These are phyloP conservation scores for Adineta ricciae DNA, from an alignment of 2,888 invertebrate species.

Conservation along the genomic window DNA sequence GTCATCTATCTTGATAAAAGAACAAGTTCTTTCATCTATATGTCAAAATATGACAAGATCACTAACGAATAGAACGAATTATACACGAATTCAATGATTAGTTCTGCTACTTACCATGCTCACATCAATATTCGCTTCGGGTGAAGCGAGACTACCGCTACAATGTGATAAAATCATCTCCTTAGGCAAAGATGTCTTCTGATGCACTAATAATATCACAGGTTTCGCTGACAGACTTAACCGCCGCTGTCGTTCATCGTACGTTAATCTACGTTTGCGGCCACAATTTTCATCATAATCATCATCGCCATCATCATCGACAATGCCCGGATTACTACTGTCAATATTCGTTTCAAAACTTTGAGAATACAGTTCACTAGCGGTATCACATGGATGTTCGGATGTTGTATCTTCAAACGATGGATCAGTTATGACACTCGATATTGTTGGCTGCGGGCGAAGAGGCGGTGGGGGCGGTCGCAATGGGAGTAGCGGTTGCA, in stretches of 20 bases:
- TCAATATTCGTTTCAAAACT: constrained; percentile 8
- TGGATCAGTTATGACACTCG: neutral
- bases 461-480: neutral
- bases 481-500: neutral
- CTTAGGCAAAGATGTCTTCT: neutral
- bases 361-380: constrained; percentile 9
- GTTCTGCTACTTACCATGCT: neutral
- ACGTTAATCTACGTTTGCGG: neutral
- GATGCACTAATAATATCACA: neutral
- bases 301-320: neutral
- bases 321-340: neutral
- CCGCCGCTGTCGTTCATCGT: neutral
- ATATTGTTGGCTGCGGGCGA: neutral
- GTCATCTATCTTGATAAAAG: neutral
- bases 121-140: neutral
- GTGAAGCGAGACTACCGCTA: neutral
- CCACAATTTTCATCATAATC: neutral
- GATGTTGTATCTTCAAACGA: neutral
- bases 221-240: neutral
- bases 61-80: neutral
- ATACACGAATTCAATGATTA: neutral
- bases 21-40: neutral
- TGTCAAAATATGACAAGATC: neutral
- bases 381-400: neutral
- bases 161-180: neutral